These are phyloP conservation scores for Rhabdomys pumilio DNA, from an alignment of 2,797 vertebrate species.

Conservation along the genomic window DNA sequence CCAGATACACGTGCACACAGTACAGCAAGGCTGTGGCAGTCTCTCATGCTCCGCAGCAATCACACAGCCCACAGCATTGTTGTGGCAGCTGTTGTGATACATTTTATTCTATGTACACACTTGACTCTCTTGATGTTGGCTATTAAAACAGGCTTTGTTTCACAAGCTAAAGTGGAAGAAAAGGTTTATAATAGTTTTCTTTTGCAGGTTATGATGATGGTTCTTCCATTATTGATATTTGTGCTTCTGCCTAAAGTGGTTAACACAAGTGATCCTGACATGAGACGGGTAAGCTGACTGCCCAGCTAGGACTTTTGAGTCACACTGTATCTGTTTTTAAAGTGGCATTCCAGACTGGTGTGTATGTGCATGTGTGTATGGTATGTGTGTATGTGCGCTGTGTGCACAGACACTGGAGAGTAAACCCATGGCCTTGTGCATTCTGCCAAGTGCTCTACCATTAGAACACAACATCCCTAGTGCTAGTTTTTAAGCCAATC, in stretches of 20 bases:
- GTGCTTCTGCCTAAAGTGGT: constrained; percentile 99
- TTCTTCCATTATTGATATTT: constrained; percentile 98
- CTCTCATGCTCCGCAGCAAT: neutral
- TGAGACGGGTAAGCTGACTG: constrained; percentile 95
- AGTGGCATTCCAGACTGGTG: neutral
- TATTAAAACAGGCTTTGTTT: constrained; percentile 60
- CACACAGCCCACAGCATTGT: neutral
- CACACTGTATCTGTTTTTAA: neutral
- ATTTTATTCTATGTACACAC: neutral
- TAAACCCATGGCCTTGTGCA: neutral
- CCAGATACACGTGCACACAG: neutral
- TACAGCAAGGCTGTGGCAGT: neutral
- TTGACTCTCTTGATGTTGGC: constrained; percentile 71
- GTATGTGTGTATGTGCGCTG: neutral
- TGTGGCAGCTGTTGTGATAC: neutral
- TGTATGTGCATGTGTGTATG: neutral
- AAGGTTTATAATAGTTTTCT: constrained; percentile 54
- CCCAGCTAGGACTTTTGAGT: neutral
- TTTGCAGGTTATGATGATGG: constrained; percentile 99
- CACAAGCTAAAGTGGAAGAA: neutral
- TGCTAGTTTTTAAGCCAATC: neutral
- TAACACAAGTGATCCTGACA: constrained; percentile 99
- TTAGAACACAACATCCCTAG: neutral
- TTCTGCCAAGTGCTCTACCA: neutral
- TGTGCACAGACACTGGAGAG: neutral